Base-by-base conservation (phyloP, 2,888 invertebrate species). In the Limnephilus auricula region DNA sequence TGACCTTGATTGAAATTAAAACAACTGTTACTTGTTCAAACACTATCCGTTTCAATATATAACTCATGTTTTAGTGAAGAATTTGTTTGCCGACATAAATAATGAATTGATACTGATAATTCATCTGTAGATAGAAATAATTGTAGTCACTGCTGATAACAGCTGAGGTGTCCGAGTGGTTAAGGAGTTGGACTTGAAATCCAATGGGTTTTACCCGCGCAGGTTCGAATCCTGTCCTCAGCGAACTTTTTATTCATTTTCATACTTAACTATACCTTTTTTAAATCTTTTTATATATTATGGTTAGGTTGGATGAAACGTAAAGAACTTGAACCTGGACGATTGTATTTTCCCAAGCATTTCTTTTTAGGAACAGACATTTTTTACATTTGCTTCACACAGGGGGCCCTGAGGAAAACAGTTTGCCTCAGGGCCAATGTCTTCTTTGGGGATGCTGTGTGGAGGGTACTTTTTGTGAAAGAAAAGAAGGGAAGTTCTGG, bases 181-280 rank as follows among this genome's bases (percentile, higher is more conserved):
- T 93, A 93, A 93, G 93, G 93, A 93, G 93, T 93, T 93, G 93
- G 93, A 93, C 93, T 93, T 92, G 93, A 93, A 93, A 93, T 96
- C 95, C 95, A 96, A 96, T 96, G 96, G 96, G 96, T 95, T 95
- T 93, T 96, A 95, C 96, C 96, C 96, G 96, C 96, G 96, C 96
- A 96, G 96, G 95, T 96, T 96, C 96, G 96, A 96, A 96, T 96
- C 96, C 95, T 96, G 96, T 96, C 94, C 95, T 95, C 95, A 95
- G 95, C 95, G 95, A 86, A 9, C 65, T 65, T 65, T 65, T 65
- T 65, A 25, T 45, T 45, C 15, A 65, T 25, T 65, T 25, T 65
- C n/a, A 9, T 25, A 2, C n/a, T 6, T 1, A 18, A 2, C 9
- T 12, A 12, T 40, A 37, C 25, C 25, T 4, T 65, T 25, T 65